Conservation (phyloP, 2,888 invertebrate species). For the Melipona beecheii region DNA sequence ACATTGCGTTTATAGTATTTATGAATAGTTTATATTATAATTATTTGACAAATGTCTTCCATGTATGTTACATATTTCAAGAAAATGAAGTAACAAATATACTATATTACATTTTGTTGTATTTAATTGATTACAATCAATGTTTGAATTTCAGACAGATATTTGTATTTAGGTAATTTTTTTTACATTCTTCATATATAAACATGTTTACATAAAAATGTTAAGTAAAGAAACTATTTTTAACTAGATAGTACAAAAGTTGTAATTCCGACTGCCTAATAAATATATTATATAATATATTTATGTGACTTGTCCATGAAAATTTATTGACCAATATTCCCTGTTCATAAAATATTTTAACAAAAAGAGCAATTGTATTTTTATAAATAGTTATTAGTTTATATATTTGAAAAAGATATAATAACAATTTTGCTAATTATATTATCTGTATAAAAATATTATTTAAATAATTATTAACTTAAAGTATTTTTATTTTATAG, state of each 20-base stretch:
- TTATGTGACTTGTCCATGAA: background rate
- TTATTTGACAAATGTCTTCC: slow-evolving; percentile 60
- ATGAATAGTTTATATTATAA: slow-evolving; percentile 33
- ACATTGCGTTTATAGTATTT: slow-evolving; percentile 44
- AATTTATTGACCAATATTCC: background rate
- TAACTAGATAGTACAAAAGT: slow-evolving; percentile 33
- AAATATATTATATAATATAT: slow-evolving; percentile 59
- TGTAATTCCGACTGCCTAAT: slow-evolving; percentile 68
- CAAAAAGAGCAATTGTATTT: background rate
- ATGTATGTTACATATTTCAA: slow-evolving; percentile 31
- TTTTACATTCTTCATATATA: slow-evolving; percentile 36
- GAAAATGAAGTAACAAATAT: slow-evolving; percentile 27
- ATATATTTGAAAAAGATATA: background rate
- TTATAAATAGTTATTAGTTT: background rate
- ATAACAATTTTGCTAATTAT: background rate
- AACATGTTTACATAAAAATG: slow-evolving; percentile 42
- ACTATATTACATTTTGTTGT: slow-evolving; percentile 17
- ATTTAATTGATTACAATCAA: slow-evolving; percentile 27
- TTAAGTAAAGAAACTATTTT: slow-evolving; percentile 14
- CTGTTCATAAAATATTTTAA: background rate
- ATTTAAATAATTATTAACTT: background rate
- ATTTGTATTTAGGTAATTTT: slow-evolving; percentile 9
- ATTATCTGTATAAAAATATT: slow-evolving; percentile 3
- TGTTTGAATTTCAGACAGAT: background rate
- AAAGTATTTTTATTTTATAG: background rate